A percentile compares a stretch with the other conserved stretches of the same genome.
These are phyloP conservation scores for Zosterops hypoxanthus DNA, from an alignment of 2,113 vertebrate genomes.

Conservation along the genomic window DNA sequence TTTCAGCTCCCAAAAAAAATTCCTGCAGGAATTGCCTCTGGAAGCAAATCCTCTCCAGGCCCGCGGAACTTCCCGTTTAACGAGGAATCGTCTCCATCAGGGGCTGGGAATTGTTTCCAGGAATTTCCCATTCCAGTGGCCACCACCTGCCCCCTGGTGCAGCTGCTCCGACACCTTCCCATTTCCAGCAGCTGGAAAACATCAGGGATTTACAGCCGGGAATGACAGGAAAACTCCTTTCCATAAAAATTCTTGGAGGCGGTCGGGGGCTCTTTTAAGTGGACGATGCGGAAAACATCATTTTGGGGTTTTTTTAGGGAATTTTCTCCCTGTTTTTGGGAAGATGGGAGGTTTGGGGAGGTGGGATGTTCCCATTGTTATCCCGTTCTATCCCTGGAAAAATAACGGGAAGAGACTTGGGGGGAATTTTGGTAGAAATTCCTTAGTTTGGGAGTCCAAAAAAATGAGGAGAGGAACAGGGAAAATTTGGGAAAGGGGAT, in stretches of 20 bases:
- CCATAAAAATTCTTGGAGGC: conserved; percentile 57
- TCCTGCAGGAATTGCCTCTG: background rate
- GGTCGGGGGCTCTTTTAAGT: conserved; percentile 50
- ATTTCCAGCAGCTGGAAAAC: conserved; percentile 72
- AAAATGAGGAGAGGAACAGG: background rate
- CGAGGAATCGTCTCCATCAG: background rate
- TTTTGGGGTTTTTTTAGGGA: background rate
- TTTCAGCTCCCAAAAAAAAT: background rate
- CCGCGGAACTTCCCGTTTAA: accelerated
- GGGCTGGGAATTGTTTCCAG: background rate
- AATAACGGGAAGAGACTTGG: accelerated
- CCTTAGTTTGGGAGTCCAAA: accelerated
- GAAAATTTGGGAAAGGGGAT: background rate
- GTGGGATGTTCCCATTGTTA: accelerated
- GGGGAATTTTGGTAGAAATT: background rate
- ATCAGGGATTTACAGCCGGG: conserved; percentile 43
- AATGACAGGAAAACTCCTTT: conserved; percentile 1
- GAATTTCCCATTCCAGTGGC: background rate
- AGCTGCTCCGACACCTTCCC: background rate
- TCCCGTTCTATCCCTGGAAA: background rate
- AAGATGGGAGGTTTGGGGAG: background rate
- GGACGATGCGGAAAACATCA: background rate
- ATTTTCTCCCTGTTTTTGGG: background rate
- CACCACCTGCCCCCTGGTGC: background rate
- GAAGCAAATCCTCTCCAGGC: background rate